Percentiles rank a stretch among this genome's conserved stretches.
Conservation (phyloP, 2,113 vertebrate genomes). For the Thryonomys swinderianus region DNA sequence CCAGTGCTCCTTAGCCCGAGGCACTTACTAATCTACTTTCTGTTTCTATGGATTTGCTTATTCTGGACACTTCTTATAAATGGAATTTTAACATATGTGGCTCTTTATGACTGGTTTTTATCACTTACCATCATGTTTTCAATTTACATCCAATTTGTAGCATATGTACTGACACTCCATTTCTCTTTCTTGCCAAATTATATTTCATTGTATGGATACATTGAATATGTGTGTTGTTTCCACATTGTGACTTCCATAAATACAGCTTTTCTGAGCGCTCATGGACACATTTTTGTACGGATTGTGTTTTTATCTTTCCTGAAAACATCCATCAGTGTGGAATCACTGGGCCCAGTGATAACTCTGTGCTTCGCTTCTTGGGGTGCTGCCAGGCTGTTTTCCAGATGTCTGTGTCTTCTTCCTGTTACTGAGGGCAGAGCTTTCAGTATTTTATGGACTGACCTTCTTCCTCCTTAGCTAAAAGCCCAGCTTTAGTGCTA, state of each 20-base stretch:
- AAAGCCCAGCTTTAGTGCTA: background rate
- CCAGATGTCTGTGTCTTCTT: background rate
- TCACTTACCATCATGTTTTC: background rate
- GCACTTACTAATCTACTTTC: background rate
- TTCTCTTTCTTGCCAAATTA: background rate
- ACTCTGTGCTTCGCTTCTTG: background rate
- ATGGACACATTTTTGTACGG: background rate
- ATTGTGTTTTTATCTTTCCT: background rate
- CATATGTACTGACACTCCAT: background rate
- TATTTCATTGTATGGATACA: background rate
- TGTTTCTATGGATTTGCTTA: background rate
- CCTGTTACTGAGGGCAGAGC: background rate
- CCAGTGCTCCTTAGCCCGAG: background rate
- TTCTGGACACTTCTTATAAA: background rate
- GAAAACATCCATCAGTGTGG: background rate
- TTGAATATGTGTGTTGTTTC: background rate
- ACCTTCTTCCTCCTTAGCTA: background rate
- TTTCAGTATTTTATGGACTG: background rate
- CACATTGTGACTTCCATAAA: background rate
- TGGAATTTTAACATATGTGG: background rate
- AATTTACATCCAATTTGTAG: background rate
- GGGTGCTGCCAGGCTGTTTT: background rate
- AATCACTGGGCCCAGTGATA: background rate
- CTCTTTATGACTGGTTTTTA: background rate
- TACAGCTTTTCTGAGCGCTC: background rate